Percentiles rank a stretch among this genome's conserved stretches.
These are phyloP conservation scores for Rhopilema esculentum DNA, from an alignment of 30 jellyfish, hydroid and myxozoan species.

Conservation along the genomic window DNA sequence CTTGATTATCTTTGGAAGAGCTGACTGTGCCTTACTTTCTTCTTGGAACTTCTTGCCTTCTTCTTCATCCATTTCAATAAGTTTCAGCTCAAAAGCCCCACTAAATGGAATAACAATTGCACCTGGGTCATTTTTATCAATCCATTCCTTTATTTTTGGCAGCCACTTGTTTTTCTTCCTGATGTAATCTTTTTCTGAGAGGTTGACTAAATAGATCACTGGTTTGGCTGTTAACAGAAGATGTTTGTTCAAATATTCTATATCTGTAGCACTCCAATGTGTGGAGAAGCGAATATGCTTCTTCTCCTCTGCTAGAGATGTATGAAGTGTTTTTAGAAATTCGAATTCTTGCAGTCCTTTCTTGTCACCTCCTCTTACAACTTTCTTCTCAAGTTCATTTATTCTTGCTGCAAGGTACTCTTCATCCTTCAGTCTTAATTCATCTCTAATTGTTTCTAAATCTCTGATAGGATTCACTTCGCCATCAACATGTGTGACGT, in stretches of 20 bases:
- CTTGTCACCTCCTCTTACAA: slow-evolving; percentile 90
- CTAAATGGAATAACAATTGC: slow-evolving; percentile 96
- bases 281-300: slow-evolving; percentile 84
- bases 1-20: slow-evolving; percentile 88
- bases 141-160: slow-evolving; percentile 90
- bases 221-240: slow-evolving; percentile 97
- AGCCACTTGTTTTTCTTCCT: slow-evolving; percentile 98
- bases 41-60: slow-evolving; percentile 70
- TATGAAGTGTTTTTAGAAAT: slow-evolving; percentile 43
- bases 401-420: slow-evolving; percentile 85
- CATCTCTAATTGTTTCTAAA: slow-evolving; percentile 83
- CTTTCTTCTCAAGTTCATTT: slow-evolving; percentile 81
- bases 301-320: slow-evolving; percentile 72
- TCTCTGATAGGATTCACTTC: slow-evolving; percentile 95
- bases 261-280: slow-evolving; percentile 91
- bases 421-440: slow-evolving; percentile 90
- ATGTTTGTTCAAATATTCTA: slow-evolving; percentile 90
- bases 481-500: slow-evolving; percentile 98
- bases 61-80: slow-evolving; percentile 76
- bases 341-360: slow-evolving; percentile 79
- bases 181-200: slow-evolving; percentile 91
- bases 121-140: slow-evolving; percentile 95
- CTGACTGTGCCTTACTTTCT: slow-evolving; percentile 68
- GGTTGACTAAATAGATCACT: slow-evolving; percentile 87
- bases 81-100: slow-evolving; percentile 91